These are phyloP conservation scores for Bactericera cockerelli DNA, from an alignment of 1,140 invertebrate genomes.

Conservation along the genomic window DNA sequence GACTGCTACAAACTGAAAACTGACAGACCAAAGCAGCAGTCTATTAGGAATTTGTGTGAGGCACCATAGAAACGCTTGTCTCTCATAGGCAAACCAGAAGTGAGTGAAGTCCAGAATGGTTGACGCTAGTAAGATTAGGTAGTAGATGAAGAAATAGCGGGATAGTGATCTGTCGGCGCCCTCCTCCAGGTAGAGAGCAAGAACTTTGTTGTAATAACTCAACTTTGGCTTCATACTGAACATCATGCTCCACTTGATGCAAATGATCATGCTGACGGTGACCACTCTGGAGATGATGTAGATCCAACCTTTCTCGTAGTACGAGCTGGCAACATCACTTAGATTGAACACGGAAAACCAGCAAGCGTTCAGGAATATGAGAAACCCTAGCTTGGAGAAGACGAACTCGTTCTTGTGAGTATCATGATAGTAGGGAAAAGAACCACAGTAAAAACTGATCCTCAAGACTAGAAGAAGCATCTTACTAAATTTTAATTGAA, in stretches of 20 bases:
- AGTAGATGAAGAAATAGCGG: neutral
- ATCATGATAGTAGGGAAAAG: neutral
- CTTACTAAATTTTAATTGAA: too few species aligned
- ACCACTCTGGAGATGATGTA: neutral
- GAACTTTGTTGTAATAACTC: neutral
- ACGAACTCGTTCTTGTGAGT: neutral
- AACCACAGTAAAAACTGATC: neutral
- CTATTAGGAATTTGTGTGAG: neutral
- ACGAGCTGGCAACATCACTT: neutral
- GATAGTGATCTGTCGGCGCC: neutral
- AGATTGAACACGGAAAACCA: neutral
- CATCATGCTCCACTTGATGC: neutral
- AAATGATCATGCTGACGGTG: neutral
- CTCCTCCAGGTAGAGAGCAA: neutral
- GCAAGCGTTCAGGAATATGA: neutral
- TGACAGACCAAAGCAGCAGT: neutral
- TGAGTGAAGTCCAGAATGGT: neutral
- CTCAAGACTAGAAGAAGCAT: neutral
- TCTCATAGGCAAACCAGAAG: neutral
- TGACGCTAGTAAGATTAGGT: neutral
- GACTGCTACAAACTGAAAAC: conserved; percentile 1
- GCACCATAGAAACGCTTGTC: neutral
- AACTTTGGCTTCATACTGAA: neutral
- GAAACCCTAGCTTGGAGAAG: neutral
- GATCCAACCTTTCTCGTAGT: neutral